Evolutionary conservation across 2,113 vertebrate species (phyloP), one percentile per base, ranked within the genome.

Genomic region (Odocoileus hemionus): DNA sequence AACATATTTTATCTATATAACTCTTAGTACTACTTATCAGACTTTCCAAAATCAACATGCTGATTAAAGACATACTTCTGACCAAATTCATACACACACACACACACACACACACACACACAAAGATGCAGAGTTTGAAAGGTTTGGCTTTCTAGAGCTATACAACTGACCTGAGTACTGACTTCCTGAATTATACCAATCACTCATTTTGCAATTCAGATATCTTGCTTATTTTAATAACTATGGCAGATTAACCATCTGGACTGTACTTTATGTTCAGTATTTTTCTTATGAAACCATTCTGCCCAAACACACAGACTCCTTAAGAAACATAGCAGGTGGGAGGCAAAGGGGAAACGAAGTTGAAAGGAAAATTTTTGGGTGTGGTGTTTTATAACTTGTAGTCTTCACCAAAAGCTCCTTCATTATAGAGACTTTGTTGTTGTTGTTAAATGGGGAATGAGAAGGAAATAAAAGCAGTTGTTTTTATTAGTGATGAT

Each of bases 141-240:
- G 13, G 4, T 60, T 86, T 91, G 26, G 26, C 17, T 95, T 83
- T 70, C 78, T 55, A 70, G 15, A 10, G 7, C 16, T 30, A 82
- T 39, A 21, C 54, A 92, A 82, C 11, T 80, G 28, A 97, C 83
- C 9, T 92, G 28, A 96, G 52, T 21, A 85, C 15, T 76, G 47
- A 45, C 3, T 88, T 82, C 26, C 15, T 76, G 67, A 92, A 55
- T 85, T 80, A 47, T 28, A n/a, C 14, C 28, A 7, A 15, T 7
- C 50, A 79, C 45, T 79, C 30, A 80, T 91, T 86, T 95, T 83
- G 5, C 60, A 95, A 86, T 23, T 70, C 54, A 92, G 52, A 57
- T 85, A 91, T 33, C 95, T 88, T 47, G 82, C 23, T 91, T 91
- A 97, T 95, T 82, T 96, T 91, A 86, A 95, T 43, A 93, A 57